Evolutionary conservation across 2,888 invertebrate genomes (phyloP).

Genomic region (Campoplex capitator): DNA sequence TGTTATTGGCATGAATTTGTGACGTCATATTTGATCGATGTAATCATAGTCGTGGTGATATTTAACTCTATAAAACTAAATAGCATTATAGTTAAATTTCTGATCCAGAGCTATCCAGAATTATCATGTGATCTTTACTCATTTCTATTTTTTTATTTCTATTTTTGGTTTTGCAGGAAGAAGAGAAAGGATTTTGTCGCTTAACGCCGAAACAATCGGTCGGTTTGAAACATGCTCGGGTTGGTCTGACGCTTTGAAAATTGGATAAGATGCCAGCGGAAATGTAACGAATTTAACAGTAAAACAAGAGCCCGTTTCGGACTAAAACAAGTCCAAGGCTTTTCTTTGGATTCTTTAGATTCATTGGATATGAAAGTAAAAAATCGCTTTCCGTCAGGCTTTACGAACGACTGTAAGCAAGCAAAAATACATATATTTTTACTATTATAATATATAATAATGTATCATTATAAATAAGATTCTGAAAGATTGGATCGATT

Average conservation of each 20-base stretch:
- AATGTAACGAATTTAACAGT: slow-evolving; percentile 91
- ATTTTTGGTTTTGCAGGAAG: slow-evolving; percentile 84
- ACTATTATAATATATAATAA: background rate
- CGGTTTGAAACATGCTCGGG: slow-evolving; percentile 96
- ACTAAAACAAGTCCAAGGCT: slow-evolving; percentile 96
- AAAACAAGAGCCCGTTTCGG: slow-evolving; percentile 89
- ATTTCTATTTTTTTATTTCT: no score
- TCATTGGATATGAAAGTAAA: slow-evolving; percentile 98
- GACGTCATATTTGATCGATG: no score
- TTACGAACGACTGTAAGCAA: slow-evolving; percentile 94
- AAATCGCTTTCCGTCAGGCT: slow-evolving; percentile 93
- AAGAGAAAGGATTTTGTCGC: slow-evolving; percentile 95
- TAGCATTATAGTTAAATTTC: no score
- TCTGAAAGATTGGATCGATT: background rate
- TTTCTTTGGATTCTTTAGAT: slow-evolving; percentile 87
- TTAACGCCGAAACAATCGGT: slow-evolving; percentile 94
- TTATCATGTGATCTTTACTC: no score
- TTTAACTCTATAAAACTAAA: no score
- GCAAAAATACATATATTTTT: background rate
- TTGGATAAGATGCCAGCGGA: slow-evolving; percentile 88
- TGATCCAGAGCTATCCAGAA: no score
- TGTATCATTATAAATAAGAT: background rate
- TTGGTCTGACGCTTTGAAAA: slow-evolving; percentile 89
- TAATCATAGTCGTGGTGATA: no score
- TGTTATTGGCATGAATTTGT: no score